A percentile compares a stretch with the other conserved stretches of the same genome.
Conservation (phyloP, 2,888 invertebrate species). For the Busseola fusca region DNA sequence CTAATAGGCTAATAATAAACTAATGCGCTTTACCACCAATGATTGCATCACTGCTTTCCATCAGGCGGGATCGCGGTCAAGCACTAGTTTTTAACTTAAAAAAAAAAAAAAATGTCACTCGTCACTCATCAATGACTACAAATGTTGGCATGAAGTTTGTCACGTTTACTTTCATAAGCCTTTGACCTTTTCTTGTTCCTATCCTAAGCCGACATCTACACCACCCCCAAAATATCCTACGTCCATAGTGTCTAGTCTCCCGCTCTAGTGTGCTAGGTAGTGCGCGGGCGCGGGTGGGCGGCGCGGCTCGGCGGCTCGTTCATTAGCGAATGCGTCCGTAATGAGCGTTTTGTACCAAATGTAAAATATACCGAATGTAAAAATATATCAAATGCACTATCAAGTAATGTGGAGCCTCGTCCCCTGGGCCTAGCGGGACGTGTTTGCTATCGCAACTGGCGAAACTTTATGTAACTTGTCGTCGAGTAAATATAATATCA, state of each 20-base stretch:
- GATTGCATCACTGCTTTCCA: too few relatives aligned
- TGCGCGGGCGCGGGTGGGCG: conserved; percentile 23
- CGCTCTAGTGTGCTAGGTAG: background rate
- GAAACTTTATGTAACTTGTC: background rate
- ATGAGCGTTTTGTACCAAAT: conserved; percentile 83
- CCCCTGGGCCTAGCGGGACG: conserved; percentile 11
- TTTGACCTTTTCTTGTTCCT: too few relatives aligned
- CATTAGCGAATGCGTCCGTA: conserved; percentile 86
- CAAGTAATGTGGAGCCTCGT: conserved; percentile 57
- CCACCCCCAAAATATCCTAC: background rate
- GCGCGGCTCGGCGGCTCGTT: conserved; percentile 69
- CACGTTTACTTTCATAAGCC: background rate
- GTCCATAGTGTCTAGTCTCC: conserved; percentile 2
- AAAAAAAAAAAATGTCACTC: too few relatives aligned
- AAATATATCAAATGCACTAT: conserved; percentile 80
- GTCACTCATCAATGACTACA: background rate
- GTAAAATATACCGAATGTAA: conserved; percentile 76
- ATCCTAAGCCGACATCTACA: background rate
- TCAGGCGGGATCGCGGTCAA: too few relatives aligned
- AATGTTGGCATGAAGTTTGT: background rate
- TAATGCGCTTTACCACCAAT: too few relatives aligned
- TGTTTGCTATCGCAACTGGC: conserved; percentile 4
- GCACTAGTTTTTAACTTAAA: too few relatives aligned
- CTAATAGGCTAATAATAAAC: too few relatives aligned
- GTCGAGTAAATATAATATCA: background rate